Evolutionary conservation across 2,113 vertebrate species (phyloP).

Genomic region (Neotoma lepida): DNA sequence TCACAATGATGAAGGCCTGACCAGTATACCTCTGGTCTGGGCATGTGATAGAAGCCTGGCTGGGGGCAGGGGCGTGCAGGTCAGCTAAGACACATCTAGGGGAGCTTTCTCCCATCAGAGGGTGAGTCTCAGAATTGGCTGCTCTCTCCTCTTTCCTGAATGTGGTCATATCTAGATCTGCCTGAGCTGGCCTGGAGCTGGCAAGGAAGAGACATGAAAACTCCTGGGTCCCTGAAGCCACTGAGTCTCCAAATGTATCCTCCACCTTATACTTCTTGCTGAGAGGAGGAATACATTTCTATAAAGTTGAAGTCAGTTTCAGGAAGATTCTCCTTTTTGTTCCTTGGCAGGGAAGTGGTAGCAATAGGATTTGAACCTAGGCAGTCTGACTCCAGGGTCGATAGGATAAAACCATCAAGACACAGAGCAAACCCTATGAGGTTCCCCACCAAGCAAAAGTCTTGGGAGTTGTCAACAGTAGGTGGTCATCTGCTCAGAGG

Average conservation of each 20-base stretch:
- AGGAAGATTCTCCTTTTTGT: not conserved
- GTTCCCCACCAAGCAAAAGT: not conserved
- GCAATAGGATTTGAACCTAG: not conserved
- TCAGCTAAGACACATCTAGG: not conserved
- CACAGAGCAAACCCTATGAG: not conserved
- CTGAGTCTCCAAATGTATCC: not conserved
- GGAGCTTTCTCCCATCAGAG: not conserved
- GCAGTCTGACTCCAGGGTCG: not conserved
- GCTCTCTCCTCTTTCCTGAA: not conserved
- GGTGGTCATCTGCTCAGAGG: not conserved
- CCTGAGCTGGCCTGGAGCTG: not conserved
- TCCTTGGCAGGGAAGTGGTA: not conserved
- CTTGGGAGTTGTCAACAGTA: not conserved
- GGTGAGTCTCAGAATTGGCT: not conserved
- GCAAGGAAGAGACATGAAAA: not conserved
- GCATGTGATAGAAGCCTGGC: not conserved
- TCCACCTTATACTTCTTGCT: not conserved
- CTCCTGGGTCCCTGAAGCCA: not conserved
- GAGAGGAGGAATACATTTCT: not conserved
- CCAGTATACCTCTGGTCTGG: not conserved
- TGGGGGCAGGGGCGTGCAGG: not conserved
- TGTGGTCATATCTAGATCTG: not conserved
- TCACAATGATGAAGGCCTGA: not conserved
- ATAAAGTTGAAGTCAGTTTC: not conserved
- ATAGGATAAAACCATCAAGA: not conserved